Percentiles rank a stretch among this genome's conserved stretches.
Evolutionary conservation across 1,140 invertebrate genomes (phyloP).

Genomic region (Temnothorax curvispinosus): DNA sequence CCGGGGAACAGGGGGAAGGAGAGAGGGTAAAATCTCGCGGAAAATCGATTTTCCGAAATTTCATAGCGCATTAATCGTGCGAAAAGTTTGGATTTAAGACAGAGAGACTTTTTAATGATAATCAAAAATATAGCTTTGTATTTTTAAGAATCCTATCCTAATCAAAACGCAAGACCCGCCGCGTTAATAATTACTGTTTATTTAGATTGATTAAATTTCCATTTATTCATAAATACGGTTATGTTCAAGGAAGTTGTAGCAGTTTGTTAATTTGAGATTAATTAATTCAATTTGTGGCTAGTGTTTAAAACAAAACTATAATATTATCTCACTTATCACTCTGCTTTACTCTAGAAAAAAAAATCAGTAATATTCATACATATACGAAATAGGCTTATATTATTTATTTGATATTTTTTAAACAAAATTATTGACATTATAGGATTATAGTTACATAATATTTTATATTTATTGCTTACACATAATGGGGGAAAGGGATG

Average conservation of each 20-base stretch:
- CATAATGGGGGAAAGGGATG: background rate
- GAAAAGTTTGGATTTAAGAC: background rate
- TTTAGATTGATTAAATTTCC: background rate
- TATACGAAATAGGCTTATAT: background rate
- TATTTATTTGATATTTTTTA: background rate
- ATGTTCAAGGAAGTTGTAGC: background rate
- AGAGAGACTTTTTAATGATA: background rate
- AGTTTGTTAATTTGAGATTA: background rate
- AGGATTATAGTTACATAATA: background rate
- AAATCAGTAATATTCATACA: background rate
- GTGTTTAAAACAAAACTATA: background rate
- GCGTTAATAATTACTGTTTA: background rate
- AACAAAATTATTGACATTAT: background rate
- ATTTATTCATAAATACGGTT: background rate
- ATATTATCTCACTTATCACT: background rate
- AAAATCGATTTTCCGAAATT: constrained; percentile 38
- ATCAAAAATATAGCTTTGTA: background rate
- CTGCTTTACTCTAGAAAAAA: background rate
- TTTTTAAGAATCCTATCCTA: background rate
- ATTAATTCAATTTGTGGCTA: background rate
- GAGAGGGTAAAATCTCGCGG: constrained; percentile 39
- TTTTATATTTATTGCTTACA: background rate
- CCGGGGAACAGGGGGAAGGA: constrained; percentile 9
- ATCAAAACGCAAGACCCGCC: background rate
- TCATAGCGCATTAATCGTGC: background rate